A percentile compares a stretch with the other conserved stretches of the same genome.
These are phyloP conservation scores for Cyprinodon variegatus DNA, from an alignment of 2,113 vertebrate species.

Conservation along the genomic window DNA sequence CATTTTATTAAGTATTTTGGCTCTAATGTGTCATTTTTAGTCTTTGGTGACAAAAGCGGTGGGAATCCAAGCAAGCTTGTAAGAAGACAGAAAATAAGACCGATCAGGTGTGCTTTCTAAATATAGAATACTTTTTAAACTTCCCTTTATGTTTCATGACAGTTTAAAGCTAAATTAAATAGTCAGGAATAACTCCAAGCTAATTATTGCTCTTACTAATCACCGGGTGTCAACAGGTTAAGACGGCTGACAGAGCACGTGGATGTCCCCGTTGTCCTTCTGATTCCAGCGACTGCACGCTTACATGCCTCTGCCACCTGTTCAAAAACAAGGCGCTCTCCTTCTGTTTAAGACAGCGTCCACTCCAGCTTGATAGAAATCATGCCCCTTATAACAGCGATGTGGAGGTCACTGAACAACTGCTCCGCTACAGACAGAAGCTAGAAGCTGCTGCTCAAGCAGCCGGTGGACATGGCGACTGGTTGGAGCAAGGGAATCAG, in stretches of 20 bases:
- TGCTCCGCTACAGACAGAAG: slow-evolving; percentile 8
- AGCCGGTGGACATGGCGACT: slow-evolving; percentile 61
- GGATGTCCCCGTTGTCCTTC: slow-evolving; percentile 11
- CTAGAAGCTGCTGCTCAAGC: slow-evolving; percentile 41
- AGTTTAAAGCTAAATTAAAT: slow-evolving; percentile 30
- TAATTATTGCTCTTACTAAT: slow-evolving; percentile 62
- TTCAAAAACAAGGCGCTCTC: background rate
- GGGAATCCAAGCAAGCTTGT: background rate
- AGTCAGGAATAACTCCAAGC: slow-evolving; percentile 57
- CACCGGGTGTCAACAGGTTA: slow-evolving; percentile 44
- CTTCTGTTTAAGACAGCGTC: background rate
- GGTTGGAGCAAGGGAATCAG: slow-evolving; percentile 58
- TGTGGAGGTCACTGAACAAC: slow-evolving; percentile 38
- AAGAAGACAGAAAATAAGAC: background rate
- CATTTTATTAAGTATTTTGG: background rate
- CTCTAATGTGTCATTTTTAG: slow-evolving; percentile 3
- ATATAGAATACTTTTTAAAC: background rate
- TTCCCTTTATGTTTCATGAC: background rate
- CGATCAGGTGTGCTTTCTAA: background rate
- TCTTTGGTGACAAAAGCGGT: background rate
- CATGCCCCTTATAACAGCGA: slow-evolving; percentile 8
- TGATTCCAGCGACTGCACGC: slow-evolving; percentile 21
- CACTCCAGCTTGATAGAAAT: slow-evolving; percentile 7
- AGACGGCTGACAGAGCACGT: slow-evolving; percentile 44
- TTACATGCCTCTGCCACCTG: slow-evolving; percentile 43